Base-by-base conservation (phyloP, 2,797 vertebrate genomes). In the Lates japonicus region DNA sequence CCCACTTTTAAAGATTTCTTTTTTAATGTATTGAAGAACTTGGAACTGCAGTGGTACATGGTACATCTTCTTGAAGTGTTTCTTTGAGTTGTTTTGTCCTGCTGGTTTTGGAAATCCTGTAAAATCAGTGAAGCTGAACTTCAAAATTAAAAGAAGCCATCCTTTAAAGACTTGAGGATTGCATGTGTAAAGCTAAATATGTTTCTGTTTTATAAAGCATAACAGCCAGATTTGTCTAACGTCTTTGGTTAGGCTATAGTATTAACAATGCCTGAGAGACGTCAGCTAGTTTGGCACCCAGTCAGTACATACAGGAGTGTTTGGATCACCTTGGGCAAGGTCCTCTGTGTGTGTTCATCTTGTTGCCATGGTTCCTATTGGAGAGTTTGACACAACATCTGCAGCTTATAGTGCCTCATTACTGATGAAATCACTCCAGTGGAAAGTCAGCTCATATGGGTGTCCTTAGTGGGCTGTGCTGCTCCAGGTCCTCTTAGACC, bases 321-420 rank as follows among this genome's bases (percentile, higher is more conserved):
- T 91, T 93, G 93, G 86, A 94, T 95, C 92, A 94, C 92, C 92
- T 93, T 92, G 92, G 92, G 88, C 90, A 86, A 86, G 70, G 86
- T 81, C 81, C 90, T 88, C 44, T 80, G 88, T 92, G 90, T 93
- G 93, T 94, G 90, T 92, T 93, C 90, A 87, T 90, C 86, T 71
- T 10, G 93, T 94, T 91, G 85, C 91, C 91, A 93, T 92, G 92
- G 93, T 75, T 84, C 71, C 90, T 66, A 9, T 19, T 79, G 85
- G 84, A 90, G 89, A 92, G 93, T 91, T 92, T 92, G 89, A 93
- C 94, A 94, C 90, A 95, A 95, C 93, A 95, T 95, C 93, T 94
- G 94, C 91, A 95, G 93, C 92, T 94, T 93, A 92, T 92, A 90
- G 92, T 93, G 92, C 90, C 92, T 94, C 92, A 93, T 94, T 94